Evolutionary conservation across 2,888 invertebrate species (phyloP), one percentile per base, ranked within the genome.

Genomic region (Diaphora mendica): DNA sequence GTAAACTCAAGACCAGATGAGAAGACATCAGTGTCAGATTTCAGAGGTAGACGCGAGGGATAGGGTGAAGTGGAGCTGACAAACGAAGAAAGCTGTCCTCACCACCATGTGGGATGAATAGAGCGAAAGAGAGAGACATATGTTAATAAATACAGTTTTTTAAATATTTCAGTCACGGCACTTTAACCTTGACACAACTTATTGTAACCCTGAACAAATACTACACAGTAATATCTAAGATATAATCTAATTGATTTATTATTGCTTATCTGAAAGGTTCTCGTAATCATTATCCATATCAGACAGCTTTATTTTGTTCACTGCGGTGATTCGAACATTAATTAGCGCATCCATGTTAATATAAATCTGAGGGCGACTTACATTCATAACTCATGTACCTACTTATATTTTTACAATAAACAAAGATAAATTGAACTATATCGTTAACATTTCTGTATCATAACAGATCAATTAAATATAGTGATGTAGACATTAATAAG

Each of bases 201-300:
- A 17, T 59, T 62, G 62, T 30, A 30, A 62, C 26, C 26, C 15
- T 62, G 17, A 62, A 30, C 30, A 30, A 30, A 62, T 30, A 62
- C 62, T 26, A 62, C 30, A 62, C 17, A 62, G 17, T 15, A 7
- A 62, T 30, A 26, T 26, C 15, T 59, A 59, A 26, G 55, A 55
- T 59, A 30, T 62, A 30, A 62, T 62, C 26, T 62, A 30, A 62
- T 62, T 62, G 30, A 62, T 62, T 62, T 62, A 62, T 62, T 62
- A 30, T 30, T 62, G 30, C 62, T 62, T 30, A 26, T 59, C 30
- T 62, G 17, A 30, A 30, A 5, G 62, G 7, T 15, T 30, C 17
- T 11, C 30, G 30, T 30, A 62, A 62, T 30, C 5, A 62, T 62
- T 62, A 62, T 30, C 62, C 8, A 62, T 30, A 62, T 62, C 17